phyloP scores from a whole-genome alignment of 2,113 vertebrate genomes.

The Caranx ignobilis region DNA sequence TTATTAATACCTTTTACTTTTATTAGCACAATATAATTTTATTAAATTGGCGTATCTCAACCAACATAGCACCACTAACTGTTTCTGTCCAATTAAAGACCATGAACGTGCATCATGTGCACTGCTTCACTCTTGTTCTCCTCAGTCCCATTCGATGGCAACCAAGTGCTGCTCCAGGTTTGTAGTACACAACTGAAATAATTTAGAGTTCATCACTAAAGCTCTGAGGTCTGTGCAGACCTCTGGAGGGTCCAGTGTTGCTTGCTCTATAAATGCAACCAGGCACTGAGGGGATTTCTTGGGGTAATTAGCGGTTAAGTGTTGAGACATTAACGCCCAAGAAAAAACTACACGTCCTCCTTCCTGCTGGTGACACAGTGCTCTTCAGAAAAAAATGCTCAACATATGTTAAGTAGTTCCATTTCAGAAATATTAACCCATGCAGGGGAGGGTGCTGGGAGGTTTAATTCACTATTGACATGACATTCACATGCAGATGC shows the following conservation, averaged over 20 bases:
- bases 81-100: not conserved
- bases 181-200: conserved; percentile 23
- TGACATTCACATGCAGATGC: not conserved
- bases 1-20: too few relatives aligned
- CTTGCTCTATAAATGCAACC: conserved; percentile 12
- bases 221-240: conserved; percentile 22
- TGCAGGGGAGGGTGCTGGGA: not conserved
- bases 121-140: conserved; percentile 37
- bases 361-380: not conserved
- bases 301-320: not conserved
- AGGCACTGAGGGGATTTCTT: conserved; percentile 2
- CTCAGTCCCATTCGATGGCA: conserved; percentile 41
- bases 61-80: conserved; percentile 53
- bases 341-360: not conserved
- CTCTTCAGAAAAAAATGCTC: conserved; percentile 1
- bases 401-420: not conserved
- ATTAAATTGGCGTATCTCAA: conserved; percentile 33
- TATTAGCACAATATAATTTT: conserved; percentile 3
- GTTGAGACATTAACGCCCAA: not conserved
- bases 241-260: not conserved
- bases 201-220: conserved; percentile 26
- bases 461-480: not conserved
- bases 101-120: conserved; percentile 50
- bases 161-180: conserved; percentile 29
- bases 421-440: conserved; percentile 1